phyloP scores from a whole-genome alignment of 2,888 invertebrate genomes.

The Panzeria rudis region DNA sequence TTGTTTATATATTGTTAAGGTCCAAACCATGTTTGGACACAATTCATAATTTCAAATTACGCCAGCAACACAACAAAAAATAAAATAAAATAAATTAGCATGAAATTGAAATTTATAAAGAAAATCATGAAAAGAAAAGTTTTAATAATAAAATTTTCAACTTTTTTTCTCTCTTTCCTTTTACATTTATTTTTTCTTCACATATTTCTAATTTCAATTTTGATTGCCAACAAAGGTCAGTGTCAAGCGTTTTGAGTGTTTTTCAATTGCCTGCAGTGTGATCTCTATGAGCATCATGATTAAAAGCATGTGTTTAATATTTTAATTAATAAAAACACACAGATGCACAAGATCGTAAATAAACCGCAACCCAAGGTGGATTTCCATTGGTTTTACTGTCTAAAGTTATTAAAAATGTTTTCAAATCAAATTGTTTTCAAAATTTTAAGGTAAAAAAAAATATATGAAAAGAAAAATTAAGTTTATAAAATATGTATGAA shows the following conservation, averaged over 20 bases:
- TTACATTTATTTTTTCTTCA: background rate
- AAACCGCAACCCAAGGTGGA: conserved; percentile 42
- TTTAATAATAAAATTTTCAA: conserved; percentile 2
- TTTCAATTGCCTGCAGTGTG: conserved; percentile 14
- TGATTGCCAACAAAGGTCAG: conserved; percentile 65
- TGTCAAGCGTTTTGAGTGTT: conserved; percentile 49
- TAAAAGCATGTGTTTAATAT: conserved; percentile 67
- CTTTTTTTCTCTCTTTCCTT: background rate
- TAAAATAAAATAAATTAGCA: background rate
- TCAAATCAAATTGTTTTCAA: conserved; percentile 15
- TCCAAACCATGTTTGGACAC: too few relatives aligned
- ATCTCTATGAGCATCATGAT: conserved; percentile 38
- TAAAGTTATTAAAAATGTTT: conserved; percentile 15
- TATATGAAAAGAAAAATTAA: conserved; percentile 3
- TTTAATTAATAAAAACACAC: conserved; percentile 58
- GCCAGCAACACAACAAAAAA: background rate
- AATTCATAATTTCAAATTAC: conserved; percentile 28
- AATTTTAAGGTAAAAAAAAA: background rate
- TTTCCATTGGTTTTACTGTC: conserved; percentile 38
- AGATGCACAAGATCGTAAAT: background rate
- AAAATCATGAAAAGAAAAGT: background rate
- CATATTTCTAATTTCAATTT: conserved; percentile 24
- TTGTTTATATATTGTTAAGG: too few relatives aligned
- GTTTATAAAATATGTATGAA: too few relatives aligned
- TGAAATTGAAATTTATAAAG: conserved; percentile 1